Evolutionary conservation across 2,113 vertebrate species (phyloP).

Genomic region (Ploceus nigricollis): DNA sequence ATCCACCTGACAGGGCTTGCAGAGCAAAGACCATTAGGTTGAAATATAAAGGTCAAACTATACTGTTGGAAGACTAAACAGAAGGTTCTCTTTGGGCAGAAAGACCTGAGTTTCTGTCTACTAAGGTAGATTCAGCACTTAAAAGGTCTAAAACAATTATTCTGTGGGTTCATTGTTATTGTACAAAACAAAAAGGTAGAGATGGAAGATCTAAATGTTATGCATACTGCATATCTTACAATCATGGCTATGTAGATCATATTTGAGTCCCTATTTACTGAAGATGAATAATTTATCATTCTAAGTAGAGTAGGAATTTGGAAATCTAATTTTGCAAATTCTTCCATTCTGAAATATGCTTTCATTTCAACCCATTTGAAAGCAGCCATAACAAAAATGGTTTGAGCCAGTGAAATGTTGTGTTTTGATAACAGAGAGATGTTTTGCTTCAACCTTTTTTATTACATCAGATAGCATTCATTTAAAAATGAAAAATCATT

Average conservation of each 20-base stretch:
- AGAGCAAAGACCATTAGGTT: background rate
- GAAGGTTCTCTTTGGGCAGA: background rate
- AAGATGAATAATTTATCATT: background rate
- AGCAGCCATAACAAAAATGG: conserved; percentile 50
- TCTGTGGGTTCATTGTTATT: background rate
- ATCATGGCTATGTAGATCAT: background rate
- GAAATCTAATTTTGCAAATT: conserved; percentile 26
- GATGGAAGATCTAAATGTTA: background rate
- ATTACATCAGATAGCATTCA: conserved; percentile 34
- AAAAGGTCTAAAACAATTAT: background rate
- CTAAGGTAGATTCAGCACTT: background rate
- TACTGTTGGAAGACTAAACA: background rate
- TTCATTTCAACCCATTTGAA: conserved; percentile 11
- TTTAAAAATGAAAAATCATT: conserved; percentile 42
- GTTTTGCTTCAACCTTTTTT: conserved; percentile 38
- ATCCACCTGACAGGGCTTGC: background rate
- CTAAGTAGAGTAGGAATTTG: background rate
- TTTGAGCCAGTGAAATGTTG: conserved; percentile 15
- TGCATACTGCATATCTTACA: background rate
- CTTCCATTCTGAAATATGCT: conserved; percentile 14
- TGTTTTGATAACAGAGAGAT: conserved; percentile 43
- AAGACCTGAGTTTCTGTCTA: background rate
- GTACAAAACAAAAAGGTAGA: background rate
- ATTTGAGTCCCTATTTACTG: background rate
- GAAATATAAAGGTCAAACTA: background rate